phyloP scores from a whole-genome alignment of 1,140 invertebrate species.

The Popillia japonica region DNA sequence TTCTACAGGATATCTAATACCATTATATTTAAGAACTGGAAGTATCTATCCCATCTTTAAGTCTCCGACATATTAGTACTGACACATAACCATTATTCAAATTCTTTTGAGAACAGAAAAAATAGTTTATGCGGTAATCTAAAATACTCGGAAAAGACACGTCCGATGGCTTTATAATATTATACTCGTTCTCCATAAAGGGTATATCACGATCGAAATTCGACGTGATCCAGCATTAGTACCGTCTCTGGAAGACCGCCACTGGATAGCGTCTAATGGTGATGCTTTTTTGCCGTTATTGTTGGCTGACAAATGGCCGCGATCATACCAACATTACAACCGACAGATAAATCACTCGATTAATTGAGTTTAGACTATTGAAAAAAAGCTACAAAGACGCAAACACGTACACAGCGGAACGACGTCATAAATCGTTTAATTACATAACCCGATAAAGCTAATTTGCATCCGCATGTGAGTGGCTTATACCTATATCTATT shows the following conservation, averaged over 20 bases:
- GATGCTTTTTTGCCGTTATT: constrained; percentile 22
- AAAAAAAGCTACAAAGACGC: constrained; percentile 31
- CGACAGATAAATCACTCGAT: constrained; percentile 32
- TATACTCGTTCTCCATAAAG: too few relatives aligned
- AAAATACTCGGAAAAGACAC: too few relatives aligned
- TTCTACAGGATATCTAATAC: too few relatives aligned
- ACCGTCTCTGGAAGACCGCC: not conserved
- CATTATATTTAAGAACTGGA: too few relatives aligned
- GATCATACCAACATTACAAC: constrained; percentile 20
- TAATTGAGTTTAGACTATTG: constrained; percentile 27
- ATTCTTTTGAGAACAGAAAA: too few relatives aligned
- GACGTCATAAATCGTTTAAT: constrained; percentile 33
- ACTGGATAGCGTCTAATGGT: constrained; percentile 9
- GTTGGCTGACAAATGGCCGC: constrained; percentile 21
- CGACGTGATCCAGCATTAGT: not conserved
- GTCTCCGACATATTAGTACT: too few relatives aligned
- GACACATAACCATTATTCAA: too few relatives aligned
- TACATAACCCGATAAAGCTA: constrained; percentile 35
- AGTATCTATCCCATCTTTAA: too few relatives aligned
- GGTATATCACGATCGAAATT: not conserved
- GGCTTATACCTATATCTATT: constrained; percentile 4
- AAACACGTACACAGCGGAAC: constrained; percentile 32
- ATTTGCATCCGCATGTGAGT: constrained; percentile 25
- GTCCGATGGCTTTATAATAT: too few relatives aligned
- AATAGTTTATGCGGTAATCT: too few relatives aligned